phyloP scores from a whole-genome alignment of 2,113 vertebrate species.

The Tor tambroides region DNA sequence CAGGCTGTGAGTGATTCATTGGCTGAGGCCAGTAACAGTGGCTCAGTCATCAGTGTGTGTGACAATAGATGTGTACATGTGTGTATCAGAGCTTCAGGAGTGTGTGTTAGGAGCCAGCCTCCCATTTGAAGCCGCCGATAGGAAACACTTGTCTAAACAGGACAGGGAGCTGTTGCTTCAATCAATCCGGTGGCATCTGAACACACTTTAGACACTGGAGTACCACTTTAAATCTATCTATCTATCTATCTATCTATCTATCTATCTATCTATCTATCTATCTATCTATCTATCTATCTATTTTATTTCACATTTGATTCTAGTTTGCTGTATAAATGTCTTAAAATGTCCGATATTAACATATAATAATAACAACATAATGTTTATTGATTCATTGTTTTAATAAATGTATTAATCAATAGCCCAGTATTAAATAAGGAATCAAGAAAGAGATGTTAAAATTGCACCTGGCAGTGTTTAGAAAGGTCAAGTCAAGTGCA shows the following conservation, averaged over 20 bases:
- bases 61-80: conserved; percentile 38
- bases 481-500: neutral
- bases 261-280: too few species aligned
- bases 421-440: neutral
- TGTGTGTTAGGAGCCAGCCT: conserved; percentile 49
- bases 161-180: conserved; percentile 59
- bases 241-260: too few species aligned
- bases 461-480: neutral
- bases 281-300: too few species aligned
- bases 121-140: conserved; percentile 63
- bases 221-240: neutral
- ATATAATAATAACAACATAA: too few species aligned
- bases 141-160: conserved; percentile 82
- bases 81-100: conserved; percentile 26
- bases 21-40: neutral
- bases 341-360: too few species aligned
- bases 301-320: neutral
- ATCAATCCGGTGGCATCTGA: conserved; percentile 35
- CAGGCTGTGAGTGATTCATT: neutral
- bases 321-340: neutral
- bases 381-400: too few species aligned
- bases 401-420: neutral
- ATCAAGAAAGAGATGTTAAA: neutral
- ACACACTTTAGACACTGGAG: neutral
- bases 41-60: neutral